Evolutionary conservation across 2,113 vertebrate species (phyloP).

Genomic region (Dunckerocampus dactyliophorus): DNA sequence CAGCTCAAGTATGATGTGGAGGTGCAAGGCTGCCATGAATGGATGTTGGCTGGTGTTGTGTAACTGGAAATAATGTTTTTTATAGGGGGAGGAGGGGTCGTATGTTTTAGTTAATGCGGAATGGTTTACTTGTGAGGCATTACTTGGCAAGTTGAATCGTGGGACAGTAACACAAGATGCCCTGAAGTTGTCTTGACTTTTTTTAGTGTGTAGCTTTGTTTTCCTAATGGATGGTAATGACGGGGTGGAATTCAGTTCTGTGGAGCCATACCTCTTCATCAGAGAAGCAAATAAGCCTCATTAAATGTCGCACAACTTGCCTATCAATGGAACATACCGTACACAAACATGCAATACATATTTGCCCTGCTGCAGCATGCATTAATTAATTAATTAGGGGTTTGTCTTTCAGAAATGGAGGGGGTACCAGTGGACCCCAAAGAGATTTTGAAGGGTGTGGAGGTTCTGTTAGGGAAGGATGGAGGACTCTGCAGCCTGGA

Average conservation of each 20-base stretch:
- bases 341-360: not conserved
- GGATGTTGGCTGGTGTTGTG: conserved; percentile 10
- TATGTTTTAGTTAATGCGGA: too few species aligned
- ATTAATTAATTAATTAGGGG: conserved; percentile 3
- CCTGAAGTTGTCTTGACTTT: too few species aligned
- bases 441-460: conserved; percentile 89
- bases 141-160: too few species aligned
- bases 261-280: conserved; percentile 8
- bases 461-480: conserved; percentile 85
- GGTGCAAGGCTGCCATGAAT: not conserved
- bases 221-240: not conserved
- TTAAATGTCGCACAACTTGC: not conserved
- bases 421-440: conserved; percentile 89
- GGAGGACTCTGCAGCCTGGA: conserved; percentile 89
- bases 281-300: conserved; percentile 3
- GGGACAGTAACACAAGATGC: too few species aligned
- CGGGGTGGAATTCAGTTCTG: not conserved
- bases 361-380: not conserved
- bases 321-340: not conserved
- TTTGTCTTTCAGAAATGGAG: conserved; percentile 79
- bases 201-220: not conserved
- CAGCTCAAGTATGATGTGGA: conserved; percentile 10
- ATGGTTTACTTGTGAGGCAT: too few species aligned
- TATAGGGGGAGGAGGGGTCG: too few species aligned
- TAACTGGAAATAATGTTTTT: not conserved